Evolutionary conservation across 2,797 vertebrate species (phyloP).

Genomic region (Hyperoplus lanceolatus): DNA sequence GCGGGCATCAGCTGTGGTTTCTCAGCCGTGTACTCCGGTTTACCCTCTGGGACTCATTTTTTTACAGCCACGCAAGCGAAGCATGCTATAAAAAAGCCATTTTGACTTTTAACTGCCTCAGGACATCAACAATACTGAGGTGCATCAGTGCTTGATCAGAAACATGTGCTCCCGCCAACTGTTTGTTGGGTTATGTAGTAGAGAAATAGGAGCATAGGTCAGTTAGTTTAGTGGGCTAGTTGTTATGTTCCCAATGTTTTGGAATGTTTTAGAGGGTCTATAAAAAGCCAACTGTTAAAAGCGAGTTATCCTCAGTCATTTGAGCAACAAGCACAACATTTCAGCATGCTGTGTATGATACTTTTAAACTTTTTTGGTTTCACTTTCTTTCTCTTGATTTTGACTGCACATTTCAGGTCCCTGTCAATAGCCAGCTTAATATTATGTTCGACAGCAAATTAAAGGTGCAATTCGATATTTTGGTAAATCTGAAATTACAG

Average conservation of each 20-base stretch:
- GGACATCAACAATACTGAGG: slow-evolving; percentile 45
- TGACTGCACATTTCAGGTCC: not conserved
- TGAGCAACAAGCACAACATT: slow-evolving; percentile 4
- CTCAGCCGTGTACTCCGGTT: slow-evolving; percentile 14
- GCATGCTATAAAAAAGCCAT: slow-evolving; percentile 50
- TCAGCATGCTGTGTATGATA: not conserved
- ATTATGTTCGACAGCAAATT: not conserved
- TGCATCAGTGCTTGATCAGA: slow-evolving; percentile 53
- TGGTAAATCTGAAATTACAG: not conserved
- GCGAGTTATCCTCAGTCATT: not conserved
- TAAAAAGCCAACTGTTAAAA: not conserved
- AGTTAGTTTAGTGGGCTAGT: not conserved
- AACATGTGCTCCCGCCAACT: slow-evolving; percentile 44
- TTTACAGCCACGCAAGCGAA: slow-evolving; percentile 35
- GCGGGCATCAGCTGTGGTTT: slow-evolving; percentile 36
- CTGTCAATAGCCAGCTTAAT: not conserved
- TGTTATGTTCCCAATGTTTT: not conserved
- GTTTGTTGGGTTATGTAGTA: slow-evolving; percentile 26
- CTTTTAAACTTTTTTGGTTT: not conserved
- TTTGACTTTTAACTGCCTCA: slow-evolving; percentile 53
- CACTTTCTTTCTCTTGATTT: not conserved
- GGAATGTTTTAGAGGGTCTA: slow-evolving; percentile 5
- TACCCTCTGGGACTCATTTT: slow-evolving; percentile 46
- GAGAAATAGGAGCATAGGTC: slow-evolving; percentile 9
- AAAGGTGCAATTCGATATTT: not conserved